A percentile compares a stretch with the other conserved stretches of the same genome.
Evolutionary conservation across 2,888 invertebrate species (phyloP).

Genomic region (Clivina fossor): DNA sequence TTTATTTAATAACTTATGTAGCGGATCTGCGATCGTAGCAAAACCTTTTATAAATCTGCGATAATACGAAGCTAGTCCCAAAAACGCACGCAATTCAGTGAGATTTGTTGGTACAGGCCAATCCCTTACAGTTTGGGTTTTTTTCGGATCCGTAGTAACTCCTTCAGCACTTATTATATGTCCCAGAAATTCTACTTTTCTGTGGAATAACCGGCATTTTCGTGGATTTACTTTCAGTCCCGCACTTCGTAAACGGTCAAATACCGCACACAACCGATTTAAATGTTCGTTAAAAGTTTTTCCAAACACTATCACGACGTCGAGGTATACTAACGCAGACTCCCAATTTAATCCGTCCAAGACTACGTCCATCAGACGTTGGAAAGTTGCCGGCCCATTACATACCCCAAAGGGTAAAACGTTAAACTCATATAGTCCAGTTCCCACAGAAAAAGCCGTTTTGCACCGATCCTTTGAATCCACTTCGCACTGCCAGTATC

Average conservation of each 20-base stretch:
- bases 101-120: conserved; percentile 36
- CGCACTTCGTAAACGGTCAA: not conserved
- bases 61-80: conserved; percentile 41
- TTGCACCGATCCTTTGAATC: not conserved
- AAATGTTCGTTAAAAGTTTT: not conserved
- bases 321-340: conserved; percentile 2
- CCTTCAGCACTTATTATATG: conserved; percentile 39
- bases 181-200: conserved; percentile 40
- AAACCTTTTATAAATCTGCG: conserved; percentile 41
- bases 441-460: conserved; percentile 2
- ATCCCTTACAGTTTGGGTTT: not conserved
- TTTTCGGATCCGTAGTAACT: conserved; percentile 25
- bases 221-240: not conserved
- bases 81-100: conserved; percentile 28
- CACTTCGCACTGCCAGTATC: conserved; percentile 4
- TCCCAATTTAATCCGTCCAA: no score
- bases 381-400: no score
- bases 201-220: conserved; percentile 33
- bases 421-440: not conserved
- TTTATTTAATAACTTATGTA: conserved; percentile 38
- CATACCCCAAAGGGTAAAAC: conserved; percentile 10
- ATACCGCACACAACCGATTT: not conserved
- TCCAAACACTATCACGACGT: conserved; percentile 9
- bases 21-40: no score
- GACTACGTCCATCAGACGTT: no score